phyloP scores from a whole-genome alignment of 2,888 invertebrate species.

The Coenonympha glycerion region DNA sequence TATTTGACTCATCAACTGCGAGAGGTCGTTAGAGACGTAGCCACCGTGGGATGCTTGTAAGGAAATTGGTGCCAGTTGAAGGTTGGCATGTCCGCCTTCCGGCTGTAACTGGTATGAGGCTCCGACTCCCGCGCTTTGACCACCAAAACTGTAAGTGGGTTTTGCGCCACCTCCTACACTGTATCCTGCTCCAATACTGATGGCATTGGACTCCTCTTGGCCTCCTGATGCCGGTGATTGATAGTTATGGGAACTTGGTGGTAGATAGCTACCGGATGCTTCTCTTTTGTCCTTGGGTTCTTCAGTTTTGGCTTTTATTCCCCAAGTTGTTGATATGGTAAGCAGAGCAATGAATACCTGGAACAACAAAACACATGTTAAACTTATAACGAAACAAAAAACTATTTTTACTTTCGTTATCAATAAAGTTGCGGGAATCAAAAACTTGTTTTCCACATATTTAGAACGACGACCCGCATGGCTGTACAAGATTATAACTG shows the following conservation, averaged over 20 bases:
- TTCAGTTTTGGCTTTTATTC: conserved; percentile 48
- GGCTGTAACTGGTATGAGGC: conserved; percentile 44
- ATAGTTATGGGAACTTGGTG: conserved; percentile 36
- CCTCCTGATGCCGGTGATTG: conserved; percentile 38
- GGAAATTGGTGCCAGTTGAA: conserved; percentile 60
- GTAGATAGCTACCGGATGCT: conserved; percentile 47
- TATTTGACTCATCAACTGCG: conserved; percentile 63
- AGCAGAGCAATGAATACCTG: conserved; percentile 63
- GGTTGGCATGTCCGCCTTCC: conserved; percentile 49
- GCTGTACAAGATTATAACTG: conserved; percentile 56
- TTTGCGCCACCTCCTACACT: conserved; percentile 65
- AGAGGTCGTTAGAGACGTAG: conserved; percentile 48
- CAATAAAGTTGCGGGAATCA: conserved; percentile 40
- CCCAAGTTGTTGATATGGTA: conserved; percentile 56
- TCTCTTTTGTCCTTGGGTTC: conserved; percentile 66
- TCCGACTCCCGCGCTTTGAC: conserved; percentile 43
- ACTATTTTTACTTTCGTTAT: conserved; percentile 37
- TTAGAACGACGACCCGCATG: conserved; percentile 58
- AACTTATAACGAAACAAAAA: not conserved
- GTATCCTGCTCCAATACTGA: conserved; percentile 68
- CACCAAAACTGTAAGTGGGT: conserved; percentile 20
- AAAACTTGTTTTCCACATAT: conserved; percentile 33
- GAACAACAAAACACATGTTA: conserved; percentile 35
- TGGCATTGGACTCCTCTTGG: conserved; percentile 60
- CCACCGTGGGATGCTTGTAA: conserved; percentile 52